Evolutionary conservation across 2,797 vertebrate species (phyloP).

Genomic region (Peromyscus attwateri): DNA sequence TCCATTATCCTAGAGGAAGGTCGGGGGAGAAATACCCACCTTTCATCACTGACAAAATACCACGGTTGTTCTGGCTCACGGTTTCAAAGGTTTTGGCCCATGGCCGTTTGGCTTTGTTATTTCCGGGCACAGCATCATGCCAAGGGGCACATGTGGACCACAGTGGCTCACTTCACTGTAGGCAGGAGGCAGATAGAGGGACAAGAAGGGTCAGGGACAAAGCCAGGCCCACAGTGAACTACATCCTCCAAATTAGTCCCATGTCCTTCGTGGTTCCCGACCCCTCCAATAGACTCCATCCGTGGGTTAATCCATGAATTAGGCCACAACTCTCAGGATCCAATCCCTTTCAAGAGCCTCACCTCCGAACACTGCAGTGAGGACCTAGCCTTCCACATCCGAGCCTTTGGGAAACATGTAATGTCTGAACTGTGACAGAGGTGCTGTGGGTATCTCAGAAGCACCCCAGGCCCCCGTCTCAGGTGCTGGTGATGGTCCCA

Average conservation of each 20-base stretch:
- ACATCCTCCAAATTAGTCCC: too few relatives aligned
- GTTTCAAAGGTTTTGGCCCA: not conserved
- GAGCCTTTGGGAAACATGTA: not conserved
- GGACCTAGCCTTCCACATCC: not conserved
- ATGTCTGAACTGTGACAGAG: not conserved
- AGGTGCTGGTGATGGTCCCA: not conserved
- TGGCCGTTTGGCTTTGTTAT: not conserved
- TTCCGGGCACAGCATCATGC: not conserved
- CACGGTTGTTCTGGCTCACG: not conserved
- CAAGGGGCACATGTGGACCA: not conserved
- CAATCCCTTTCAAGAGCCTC: not conserved
- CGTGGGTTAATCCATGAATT: not conserved
- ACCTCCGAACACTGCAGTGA: not conserved
- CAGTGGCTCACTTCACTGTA: not conserved
- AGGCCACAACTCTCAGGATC: not conserved
- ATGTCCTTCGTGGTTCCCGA: not conserved
- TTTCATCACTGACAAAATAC: not conserved
- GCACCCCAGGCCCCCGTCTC: not conserved
- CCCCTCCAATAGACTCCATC: not conserved
- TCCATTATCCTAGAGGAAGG: not conserved
- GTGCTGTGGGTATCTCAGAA: not conserved
- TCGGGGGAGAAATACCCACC: not conserved
- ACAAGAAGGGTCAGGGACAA: not conserved
- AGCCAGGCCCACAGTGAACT: not conserved
- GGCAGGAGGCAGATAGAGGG: not conserved